Conservation (phyloP, 2,797 vertebrate genomes). For the Bufotes viridis region DNA sequence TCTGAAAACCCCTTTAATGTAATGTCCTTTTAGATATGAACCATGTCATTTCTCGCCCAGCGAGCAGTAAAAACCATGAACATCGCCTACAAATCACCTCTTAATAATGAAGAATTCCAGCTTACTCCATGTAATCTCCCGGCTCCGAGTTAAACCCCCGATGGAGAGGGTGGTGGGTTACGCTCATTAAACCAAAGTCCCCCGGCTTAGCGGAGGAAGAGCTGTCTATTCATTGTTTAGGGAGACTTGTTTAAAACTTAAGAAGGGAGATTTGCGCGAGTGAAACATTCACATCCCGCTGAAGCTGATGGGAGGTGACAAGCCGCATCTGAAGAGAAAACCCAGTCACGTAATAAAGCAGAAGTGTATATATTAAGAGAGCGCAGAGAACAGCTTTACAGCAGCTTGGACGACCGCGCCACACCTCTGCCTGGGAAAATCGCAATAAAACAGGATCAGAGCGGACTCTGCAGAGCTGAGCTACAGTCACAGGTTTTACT, state of each 20-base stretch:
- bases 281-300: not conserved
- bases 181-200: not conserved
- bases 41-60: not conserved
- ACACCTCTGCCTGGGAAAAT: slow-evolving; percentile 38
- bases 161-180: not conserved
- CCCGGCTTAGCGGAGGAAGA: not conserved
- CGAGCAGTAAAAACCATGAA: not conserved
- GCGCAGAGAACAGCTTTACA: slow-evolving; percentile 9
- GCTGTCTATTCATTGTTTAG: not conserved
- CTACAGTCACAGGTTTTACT: not conserved
- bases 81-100: not conserved
- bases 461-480: not conserved
- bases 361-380: slow-evolving; percentile 13
- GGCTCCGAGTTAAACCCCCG: not conserved
- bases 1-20: too few relatives aligned
- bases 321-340: slow-evolving; percentile 18
- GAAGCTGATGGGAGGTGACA: slow-evolving; percentile 7
- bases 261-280: not conserved
- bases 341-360: slow-evolving; percentile 22
- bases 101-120: not conserved
- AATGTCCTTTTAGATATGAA: not conserved
- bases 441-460: slow-evolving; percentile 7
- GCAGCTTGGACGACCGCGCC: slow-evolving; percentile 8
- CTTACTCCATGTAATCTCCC: not conserved
- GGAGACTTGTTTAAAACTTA: slow-evolving; percentile 16